Percentiles rank a stretch among this genome's conserved stretches.
phyloP scores from a whole-genome alignment of 2,888 invertebrate species.

The Tridacna crocea region DNA sequence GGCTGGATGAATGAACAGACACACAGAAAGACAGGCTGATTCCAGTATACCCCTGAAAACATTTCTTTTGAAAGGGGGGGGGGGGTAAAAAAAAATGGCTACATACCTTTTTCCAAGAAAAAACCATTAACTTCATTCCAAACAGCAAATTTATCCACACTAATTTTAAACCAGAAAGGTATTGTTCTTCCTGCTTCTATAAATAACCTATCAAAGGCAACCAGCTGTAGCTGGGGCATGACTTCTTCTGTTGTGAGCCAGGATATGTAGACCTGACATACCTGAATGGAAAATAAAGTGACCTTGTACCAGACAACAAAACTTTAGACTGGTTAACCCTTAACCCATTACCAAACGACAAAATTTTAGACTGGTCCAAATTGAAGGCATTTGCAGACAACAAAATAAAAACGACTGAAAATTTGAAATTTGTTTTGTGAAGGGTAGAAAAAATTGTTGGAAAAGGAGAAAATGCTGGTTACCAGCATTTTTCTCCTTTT shows the following conservation, averaged over 20 bases:
- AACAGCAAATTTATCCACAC: constrained; percentile 69
- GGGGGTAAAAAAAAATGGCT: too few species aligned
- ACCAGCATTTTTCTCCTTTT: too few species aligned
- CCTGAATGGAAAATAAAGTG: constrained; percentile 38
- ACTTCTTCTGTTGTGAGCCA: constrained; percentile 63
- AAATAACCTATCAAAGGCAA: constrained; percentile 60
- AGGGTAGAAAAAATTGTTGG: too few species aligned
- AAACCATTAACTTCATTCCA: constrained; percentile 73
- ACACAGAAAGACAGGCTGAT: too few species aligned
- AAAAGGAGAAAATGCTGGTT: too few species aligned
- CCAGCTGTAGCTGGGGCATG: constrained; percentile 68
- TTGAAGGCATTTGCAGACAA: too few species aligned
- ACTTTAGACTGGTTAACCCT: not conserved
- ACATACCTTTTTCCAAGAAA: constrained; percentile 69
- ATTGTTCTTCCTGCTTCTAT: constrained; percentile 33
- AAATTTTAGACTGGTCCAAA: too few species aligned
- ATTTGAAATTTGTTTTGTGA: too few species aligned
- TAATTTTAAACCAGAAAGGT: constrained; percentile 48
- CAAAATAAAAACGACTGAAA: too few species aligned
- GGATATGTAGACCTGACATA: constrained; percentile 70
- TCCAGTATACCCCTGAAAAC: too few species aligned
- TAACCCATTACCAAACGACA: not conserved
- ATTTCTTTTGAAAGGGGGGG: too few species aligned
- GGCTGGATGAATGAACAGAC: too few species aligned
- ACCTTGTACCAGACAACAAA: not conserved